Conservation (phyloP, 2,113 vertebrate species). For the Onychostoma macrolepis region DNA sequence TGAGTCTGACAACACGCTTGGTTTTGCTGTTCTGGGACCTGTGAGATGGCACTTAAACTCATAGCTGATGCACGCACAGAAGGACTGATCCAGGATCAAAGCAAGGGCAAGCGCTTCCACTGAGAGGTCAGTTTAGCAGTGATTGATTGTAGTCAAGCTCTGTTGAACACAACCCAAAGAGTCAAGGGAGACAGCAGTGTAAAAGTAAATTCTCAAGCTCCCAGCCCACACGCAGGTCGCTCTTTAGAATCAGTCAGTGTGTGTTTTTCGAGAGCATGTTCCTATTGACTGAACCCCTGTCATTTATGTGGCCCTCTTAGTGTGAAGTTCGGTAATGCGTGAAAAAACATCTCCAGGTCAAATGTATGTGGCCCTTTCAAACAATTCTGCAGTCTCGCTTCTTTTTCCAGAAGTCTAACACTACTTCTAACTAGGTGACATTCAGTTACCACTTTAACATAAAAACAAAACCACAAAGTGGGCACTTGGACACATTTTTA, state of each 20-base stretch:
- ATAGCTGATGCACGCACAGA: not conserved
- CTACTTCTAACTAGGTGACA: not conserved
- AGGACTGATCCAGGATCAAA: conserved; percentile 24
- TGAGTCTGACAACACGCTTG: not conserved
- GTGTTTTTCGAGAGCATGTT: conserved; percentile 21
- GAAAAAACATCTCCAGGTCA: conserved; percentile 17
- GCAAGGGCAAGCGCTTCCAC: conserved; percentile 35
- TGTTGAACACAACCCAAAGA: conserved; percentile 34
- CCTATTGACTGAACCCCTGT: conserved; percentile 26
- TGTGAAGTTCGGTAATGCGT: conserved; percentile 5
- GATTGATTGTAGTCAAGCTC: conserved; percentile 53
- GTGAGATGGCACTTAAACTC: not conserved
- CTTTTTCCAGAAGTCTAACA: not conserved
- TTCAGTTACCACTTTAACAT: conserved; percentile 32
- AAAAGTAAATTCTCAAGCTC: conserved; percentile 1
- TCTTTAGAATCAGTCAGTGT: not conserved
- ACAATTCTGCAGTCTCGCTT: not conserved
- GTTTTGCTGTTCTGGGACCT: conserved; percentile 6
- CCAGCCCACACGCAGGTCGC: not conserved
- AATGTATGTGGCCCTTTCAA: not conserved
- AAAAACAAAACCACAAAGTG: not conserved
- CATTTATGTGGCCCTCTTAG: conserved; percentile 20
- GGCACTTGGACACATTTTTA: conserved; percentile 1
- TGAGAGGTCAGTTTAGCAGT: conserved; percentile 24
- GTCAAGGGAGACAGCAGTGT: conserved; percentile 10